Percentiles rank a stretch among this genome's conserved stretches.
Conservation (phyloP, 1,140 invertebrate genomes). For the Telenomus remus region DNA sequence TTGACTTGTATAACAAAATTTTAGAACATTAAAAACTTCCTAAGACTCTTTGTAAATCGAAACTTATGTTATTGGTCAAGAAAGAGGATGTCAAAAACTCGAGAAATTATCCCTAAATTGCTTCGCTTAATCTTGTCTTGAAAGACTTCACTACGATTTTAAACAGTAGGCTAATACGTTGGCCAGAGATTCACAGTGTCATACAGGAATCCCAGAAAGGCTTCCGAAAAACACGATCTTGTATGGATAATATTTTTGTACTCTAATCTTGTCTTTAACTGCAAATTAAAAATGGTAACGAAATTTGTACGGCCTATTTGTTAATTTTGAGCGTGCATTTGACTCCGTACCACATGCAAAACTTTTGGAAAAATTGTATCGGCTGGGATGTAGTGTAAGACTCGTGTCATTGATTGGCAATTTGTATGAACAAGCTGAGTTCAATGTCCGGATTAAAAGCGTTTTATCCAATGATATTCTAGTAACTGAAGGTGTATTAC, state of each 20-base stretch:
- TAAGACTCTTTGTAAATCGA: no score
- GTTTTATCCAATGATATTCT: neutral
- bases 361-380: neutral
- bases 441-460: neutral
- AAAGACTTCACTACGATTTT: conserved; percentile 20
- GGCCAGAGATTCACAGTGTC: neutral
- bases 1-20: no score
- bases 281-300: neutral
- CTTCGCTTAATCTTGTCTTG: no score
- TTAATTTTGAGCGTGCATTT: neutral
- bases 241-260: conserved; percentile 4
- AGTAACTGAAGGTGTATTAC: neutral
- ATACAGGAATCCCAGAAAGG: conserved; percentile 9
- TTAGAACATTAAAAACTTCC: no score
- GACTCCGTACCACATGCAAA: neutral
- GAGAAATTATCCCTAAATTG: no score
- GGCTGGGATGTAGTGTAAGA: neutral
- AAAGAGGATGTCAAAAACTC: no score
- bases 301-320: neutral
- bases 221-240: conserved; percentile 1
- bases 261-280: neutral
- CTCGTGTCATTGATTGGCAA: neutral
- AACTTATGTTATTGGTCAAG: no score
- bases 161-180: neutral
- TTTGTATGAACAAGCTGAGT: neutral